Percentiles rank a stretch among this genome's conserved stretches.
These are phyloP conservation scores for Sminthopsis crassicaudata DNA, from an alignment of 2,113 vertebrate species.

Conservation along the genomic window DNA sequence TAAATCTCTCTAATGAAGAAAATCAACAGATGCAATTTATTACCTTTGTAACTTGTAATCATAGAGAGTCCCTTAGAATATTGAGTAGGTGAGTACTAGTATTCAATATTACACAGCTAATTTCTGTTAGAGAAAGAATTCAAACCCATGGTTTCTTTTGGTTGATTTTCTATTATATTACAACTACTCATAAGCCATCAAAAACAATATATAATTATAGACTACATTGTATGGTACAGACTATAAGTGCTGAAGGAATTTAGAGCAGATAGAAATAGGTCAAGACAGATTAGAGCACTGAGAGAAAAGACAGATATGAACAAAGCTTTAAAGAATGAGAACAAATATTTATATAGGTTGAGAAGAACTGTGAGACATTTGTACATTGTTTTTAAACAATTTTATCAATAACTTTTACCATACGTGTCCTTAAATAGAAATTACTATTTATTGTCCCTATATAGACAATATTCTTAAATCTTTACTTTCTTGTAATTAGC, in stretches of 20 bases:
- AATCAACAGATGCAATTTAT: neutral
- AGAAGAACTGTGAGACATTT: too few species aligned
- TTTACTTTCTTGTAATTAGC: neutral
- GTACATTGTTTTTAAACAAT: too few species aligned
- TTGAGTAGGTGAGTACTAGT: neutral
- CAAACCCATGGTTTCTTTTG: neutral
- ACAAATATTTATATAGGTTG: neutral
- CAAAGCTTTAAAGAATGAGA: neutral
- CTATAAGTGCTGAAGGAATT: neutral
- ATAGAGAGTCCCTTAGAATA: neutral
- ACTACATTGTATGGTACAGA: neutral
- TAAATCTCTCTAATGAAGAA: neutral
- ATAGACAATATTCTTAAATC: neutral
- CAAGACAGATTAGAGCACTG: neutral
- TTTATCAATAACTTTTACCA: neutral
- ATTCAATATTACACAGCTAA: neutral
- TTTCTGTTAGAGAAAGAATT: neutral
- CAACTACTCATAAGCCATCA: neutral
- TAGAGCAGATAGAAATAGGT: neutral
- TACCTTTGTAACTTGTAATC: neutral
- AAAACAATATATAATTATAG: neutral
- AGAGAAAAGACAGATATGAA: neutral
- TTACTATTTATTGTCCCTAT: neutral
- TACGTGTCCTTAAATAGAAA: neutral
- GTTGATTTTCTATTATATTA: neutral